phyloP scores from a whole-genome alignment of 2,888 invertebrate species.

The Limnephilus lunatus region DNA sequence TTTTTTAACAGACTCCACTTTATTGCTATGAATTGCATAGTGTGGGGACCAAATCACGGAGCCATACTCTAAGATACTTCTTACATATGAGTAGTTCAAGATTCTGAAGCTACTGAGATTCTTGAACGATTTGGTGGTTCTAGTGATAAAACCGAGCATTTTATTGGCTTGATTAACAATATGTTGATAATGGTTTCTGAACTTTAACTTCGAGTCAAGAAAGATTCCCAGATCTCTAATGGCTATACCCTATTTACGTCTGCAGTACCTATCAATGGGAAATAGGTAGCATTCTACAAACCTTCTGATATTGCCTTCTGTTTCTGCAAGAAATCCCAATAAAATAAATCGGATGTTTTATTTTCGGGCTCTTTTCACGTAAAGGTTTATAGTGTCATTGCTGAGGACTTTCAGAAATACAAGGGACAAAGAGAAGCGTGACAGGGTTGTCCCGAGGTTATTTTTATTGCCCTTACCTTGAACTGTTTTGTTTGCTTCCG shows the following conservation, averaged over 20 bases:
- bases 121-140: too few relatives aligned
- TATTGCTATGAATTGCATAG: too few relatives aligned
- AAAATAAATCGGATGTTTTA: slow-evolving; percentile 14
- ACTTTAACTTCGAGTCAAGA: too few relatives aligned
- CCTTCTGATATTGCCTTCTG: background rate
- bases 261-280: background rate
- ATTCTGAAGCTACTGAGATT: too few relatives aligned
- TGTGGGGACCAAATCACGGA: too few relatives aligned
- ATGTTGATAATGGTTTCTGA: too few relatives aligned
- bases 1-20: too few relatives aligned
- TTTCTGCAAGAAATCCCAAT: background rate
- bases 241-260: background rate
- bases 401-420: background rate
- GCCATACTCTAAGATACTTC: too few relatives aligned
- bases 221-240: too few relatives aligned
- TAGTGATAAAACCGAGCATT: too few relatives aligned
- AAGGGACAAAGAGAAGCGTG: background rate
- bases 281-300: background rate
- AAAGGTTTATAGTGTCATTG: slow-evolving; percentile 18
- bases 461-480: background rate
- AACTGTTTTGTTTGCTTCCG: slow-evolving; percentile 25
- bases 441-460: background rate
- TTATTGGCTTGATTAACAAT: too few relatives aligned
- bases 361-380: slow-evolving; percentile 6
- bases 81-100: too few relatives aligned